These are phyloP conservation scores for Yponomeuta evonymella DNA, from an alignment of 2,888 invertebrate species.

Conservation along the genomic window DNA sequence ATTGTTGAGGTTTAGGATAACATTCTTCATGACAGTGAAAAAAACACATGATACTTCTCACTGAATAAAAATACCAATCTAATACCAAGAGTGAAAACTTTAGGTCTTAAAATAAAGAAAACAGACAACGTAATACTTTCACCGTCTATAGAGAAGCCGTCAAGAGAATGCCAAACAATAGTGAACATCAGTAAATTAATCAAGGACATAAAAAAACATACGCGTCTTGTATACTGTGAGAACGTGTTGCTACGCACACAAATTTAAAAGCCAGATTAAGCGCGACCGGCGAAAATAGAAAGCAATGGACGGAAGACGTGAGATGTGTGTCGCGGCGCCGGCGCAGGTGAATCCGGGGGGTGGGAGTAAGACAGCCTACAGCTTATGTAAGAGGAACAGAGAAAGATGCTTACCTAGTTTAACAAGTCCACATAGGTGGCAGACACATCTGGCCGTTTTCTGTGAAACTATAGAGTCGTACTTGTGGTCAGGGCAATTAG, in stretches of 20 bases:
- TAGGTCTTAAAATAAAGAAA: not conserved
- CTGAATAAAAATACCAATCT: no score
- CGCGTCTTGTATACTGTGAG: constrained; percentile 25
- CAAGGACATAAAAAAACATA: constrained; percentile 16
- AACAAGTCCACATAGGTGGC: constrained; percentile 34
- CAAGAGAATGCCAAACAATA: not conserved
- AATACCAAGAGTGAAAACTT: not conserved
- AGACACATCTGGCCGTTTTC: constrained; percentile 15
- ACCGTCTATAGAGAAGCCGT: not conserved
- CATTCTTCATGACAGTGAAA: no score
- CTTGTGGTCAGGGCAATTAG: constrained; percentile 47
- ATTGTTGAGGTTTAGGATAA: not conserved
- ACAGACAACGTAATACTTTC: not conserved
- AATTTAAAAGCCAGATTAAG: constrained; percentile 35
- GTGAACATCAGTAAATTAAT: constrained; percentile 6
- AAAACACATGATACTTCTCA: no score
- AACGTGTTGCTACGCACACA: constrained; percentile 30
- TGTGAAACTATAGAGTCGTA: constrained; percentile 55
- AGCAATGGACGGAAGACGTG: constrained; percentile 63
- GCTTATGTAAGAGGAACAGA: constrained; percentile 53
- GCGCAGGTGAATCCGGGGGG: constrained; percentile 56
- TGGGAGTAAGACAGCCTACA: constrained; percentile 43
- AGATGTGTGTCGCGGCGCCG: constrained; percentile 65
- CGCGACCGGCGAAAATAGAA: constrained; percentile 70
- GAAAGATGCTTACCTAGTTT: constrained; percentile 43